Base-by-base conservation (phyloP, 2,797 vertebrate species). In the Sebastes goodei region DNA sequence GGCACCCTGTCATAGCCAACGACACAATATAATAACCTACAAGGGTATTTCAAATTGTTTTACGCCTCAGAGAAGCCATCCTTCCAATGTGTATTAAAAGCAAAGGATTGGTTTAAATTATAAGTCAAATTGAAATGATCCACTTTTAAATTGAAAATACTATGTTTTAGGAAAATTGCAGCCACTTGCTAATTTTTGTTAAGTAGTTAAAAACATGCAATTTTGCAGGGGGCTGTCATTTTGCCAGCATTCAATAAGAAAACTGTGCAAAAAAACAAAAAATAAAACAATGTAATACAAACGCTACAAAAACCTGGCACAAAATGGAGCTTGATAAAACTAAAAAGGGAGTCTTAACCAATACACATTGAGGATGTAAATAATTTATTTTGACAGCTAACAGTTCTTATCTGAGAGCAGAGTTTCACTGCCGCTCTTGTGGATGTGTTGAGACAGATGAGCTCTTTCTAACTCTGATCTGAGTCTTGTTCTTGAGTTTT, bases 401-500 rank as follows among this genome's bases (percentile, higher is more conserved):
- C 73, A 56, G 74, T 46, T 64, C 7, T 68, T 46, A 42, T 71
- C n/a, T 35, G 49, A 60, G 61, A 78, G 60, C 35, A 6, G 29
- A 56, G 59, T 4, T 32, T 30, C 6, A 0, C 67, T 27, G 71
- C 61, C 3, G 7, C 53, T 38, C 20, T 27, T 2, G 30, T 76
- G 52, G n/a, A 74, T 29, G 59, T 30, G 65, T n/a, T 49, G 59
- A 52, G 66, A 86, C 68, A 82, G 49, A 74, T 9, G 49, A 63
- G 75, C 8, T 59, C 46, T 46, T 46, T 80, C 42, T n/a, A 64
- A 29, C 21, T 76, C 69, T 63, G 53, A 77, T 78, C 56, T 35
- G 20, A 84, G 80, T 17, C 72, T 33, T 46, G 71, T 74, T 86
- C 29, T 29, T 64, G 73, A 33, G 9, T 64, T 74, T 61, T 74